These are phyloP conservation scores for Cantharis rufa DNA, from an alignment of 2,888 invertebrate species.

Conservation along the genomic window DNA sequence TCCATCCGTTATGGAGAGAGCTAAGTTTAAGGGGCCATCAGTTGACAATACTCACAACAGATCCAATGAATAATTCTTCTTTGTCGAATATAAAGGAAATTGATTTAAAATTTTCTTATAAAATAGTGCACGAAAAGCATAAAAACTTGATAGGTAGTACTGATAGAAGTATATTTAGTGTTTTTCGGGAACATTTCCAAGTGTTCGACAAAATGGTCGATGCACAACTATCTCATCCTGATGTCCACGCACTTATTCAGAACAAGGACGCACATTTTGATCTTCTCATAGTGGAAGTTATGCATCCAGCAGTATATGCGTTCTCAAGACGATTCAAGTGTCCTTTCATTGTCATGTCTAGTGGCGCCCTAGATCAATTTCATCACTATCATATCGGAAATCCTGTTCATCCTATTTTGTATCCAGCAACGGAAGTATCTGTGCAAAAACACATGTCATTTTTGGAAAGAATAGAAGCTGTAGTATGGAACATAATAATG, in stretches of 20 bases:
- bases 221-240: slow-evolving; percentile 30
- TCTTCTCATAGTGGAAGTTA: slow-evolving; percentile 46
- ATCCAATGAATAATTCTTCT: slow-evolving; percentile 51
- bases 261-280: slow-evolving; percentile 45
- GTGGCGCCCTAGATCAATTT: slow-evolving; percentile 40
- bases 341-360: slow-evolving; percentile 47
- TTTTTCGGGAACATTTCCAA: neutral
- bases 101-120: slow-evolving; percentile 48
- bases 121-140: neutral
- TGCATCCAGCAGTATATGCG: slow-evolving; percentile 40
- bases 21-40: slow-evolving; percentile 57
- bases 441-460: neutral
- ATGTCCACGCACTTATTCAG: slow-evolving; percentile 45
- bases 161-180: neutral
- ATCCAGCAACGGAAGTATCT: slow-evolving; percentile 39
- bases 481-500: neutral
- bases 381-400: slow-evolving; percentile 45
- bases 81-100: slow-evolving; percentile 53
- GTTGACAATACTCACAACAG: slow-evolving; percentile 54
- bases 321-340: slow-evolving; percentile 46
- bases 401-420: slow-evolving; percentile 45
- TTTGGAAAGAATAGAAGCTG: neutral
- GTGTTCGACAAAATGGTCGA: neutral
- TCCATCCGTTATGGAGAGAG: slow-evolving; percentile 54
- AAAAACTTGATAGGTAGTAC: neutral